Evolutionary conservation across 2,888 invertebrate species (phyloP), one percentile per base, ranked within the genome.

Genomic region (Argyra leucocephala): DNA sequence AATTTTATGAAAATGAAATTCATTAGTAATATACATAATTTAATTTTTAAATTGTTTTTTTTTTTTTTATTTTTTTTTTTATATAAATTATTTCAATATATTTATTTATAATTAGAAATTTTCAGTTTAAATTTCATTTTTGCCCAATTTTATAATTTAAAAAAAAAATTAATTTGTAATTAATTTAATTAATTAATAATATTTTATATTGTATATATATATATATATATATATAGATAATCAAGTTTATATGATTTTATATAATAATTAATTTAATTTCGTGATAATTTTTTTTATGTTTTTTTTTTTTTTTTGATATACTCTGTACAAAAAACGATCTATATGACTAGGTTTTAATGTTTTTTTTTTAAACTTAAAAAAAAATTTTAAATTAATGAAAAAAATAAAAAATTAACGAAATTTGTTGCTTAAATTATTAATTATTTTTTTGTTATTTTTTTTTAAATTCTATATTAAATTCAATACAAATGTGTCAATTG

Each of bases 21-120:
- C 12, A 10, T 1, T 10, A 31, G 7, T 3, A 10, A 6, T 6
- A 31, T 10, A 31, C 31, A 31, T 31, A 31, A 31, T 31, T 31
- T 31, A 60, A 24, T n/a, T 61, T 61, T 15, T 61, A 31, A 10
- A 7, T 61, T 18, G n/a, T 10, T 24, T 60, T 61, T 61, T 61
- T 24, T 18, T 24, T 26, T 26, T 61, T 24, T 10, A 48, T 48
- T 48, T 21, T 26, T 31, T 61, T 61, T 61, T 61, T 12, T 26
- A 58, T 9, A 58, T 58, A 22, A 58, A 22, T 22, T 22, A 58
- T 9, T n/a, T 57, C 5, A 57, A 21, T 57, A 9, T 57, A 57
- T 5, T 57, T 57, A 57, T n/a, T 9, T n/a, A 57, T 57, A 57
- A 6, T 9, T n/a, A n/a, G 5, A 57, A 9, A n/a, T 57, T 9